phyloP scores from a whole-genome alignment of 2,888 invertebrate species.

The Philhelius pedissequus region DNA sequence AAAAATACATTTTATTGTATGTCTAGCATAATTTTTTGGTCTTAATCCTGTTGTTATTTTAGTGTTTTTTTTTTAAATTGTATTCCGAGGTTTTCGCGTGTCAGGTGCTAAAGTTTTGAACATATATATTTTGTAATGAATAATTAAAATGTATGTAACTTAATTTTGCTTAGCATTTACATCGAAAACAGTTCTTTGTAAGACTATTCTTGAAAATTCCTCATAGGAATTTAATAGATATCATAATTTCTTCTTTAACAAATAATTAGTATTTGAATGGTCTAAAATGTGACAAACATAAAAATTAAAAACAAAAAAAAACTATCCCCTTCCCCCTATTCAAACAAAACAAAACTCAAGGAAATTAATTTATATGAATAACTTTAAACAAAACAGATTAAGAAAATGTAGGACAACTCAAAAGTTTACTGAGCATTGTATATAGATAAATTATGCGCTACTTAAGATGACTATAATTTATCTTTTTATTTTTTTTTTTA shows the following conservation, averaged over 20 bases:
- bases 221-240: background rate
- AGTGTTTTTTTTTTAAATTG: too few species aligned
- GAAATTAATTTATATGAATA: background rate
- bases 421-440: background rate
- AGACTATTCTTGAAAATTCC: background rate
- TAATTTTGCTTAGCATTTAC: too few species aligned
- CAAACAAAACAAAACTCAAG: background rate
- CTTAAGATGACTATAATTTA: constrained; percentile 1
- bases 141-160: too few species aligned
- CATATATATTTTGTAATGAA: too few species aligned
- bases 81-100: too few species aligned
- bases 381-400: background rate
- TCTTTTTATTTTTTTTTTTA: background rate
- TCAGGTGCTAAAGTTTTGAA: too few species aligned
- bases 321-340: background rate
- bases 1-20: too few species aligned
- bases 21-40: too few species aligned
- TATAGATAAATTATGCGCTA: background rate
- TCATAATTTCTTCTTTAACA: background rate
- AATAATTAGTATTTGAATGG: background rate
- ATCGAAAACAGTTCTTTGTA: too few species aligned
- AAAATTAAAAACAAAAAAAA: too few species aligned
- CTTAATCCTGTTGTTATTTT: too few species aligned
- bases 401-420: background rate
- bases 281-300: background rate